Percentiles rank a stretch among this genome's conserved stretches.
Evolutionary conservation across 1,140 invertebrate species (phyloP).

Genomic region (Teleopsis dalmanni): DNA sequence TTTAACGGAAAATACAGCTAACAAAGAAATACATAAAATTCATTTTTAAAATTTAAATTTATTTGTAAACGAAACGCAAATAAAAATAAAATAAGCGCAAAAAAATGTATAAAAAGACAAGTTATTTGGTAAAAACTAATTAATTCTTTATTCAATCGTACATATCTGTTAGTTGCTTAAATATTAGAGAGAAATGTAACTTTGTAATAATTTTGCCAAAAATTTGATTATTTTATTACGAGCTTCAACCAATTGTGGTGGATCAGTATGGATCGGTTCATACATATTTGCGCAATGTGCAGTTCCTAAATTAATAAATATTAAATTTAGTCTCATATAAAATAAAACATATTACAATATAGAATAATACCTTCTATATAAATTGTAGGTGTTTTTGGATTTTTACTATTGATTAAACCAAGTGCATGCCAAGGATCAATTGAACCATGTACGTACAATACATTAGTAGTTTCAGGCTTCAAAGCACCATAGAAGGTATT

Average conservation of each 20-base stretch:
- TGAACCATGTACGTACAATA: slow-evolving; percentile 83
- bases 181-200: neutral
- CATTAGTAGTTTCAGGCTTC: slow-evolving; percentile 60
- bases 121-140: neutral
- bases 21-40: neutral
- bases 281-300: slow-evolving; percentile 79
- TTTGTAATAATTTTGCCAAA: slow-evolving; percentile 39
- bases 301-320: slow-evolving; percentile 51
- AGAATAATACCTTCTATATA: slow-evolving; percentile 57
- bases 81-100: neutral
- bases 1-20: neutral
- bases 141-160: neutral
- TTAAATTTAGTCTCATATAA: slow-evolving; percentile 12
- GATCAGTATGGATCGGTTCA: slow-evolving; percentile 55
- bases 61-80: neutral
- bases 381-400: slow-evolving; percentile 54
- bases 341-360: neutral
- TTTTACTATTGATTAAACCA: slow-evolving; percentile 54
- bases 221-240: slow-evolving; percentile 53
- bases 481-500: slow-evolving; percentile 76
- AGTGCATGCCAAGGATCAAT: slow-evolving; percentile 92
- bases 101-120: neutral
- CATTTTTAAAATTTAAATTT: neutral
- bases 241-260: slow-evolving; percentile 55
- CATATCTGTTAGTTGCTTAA: neutral